Conservation (phyloP, 1,140 invertebrate species). For the Plodia interpunctella region DNA sequence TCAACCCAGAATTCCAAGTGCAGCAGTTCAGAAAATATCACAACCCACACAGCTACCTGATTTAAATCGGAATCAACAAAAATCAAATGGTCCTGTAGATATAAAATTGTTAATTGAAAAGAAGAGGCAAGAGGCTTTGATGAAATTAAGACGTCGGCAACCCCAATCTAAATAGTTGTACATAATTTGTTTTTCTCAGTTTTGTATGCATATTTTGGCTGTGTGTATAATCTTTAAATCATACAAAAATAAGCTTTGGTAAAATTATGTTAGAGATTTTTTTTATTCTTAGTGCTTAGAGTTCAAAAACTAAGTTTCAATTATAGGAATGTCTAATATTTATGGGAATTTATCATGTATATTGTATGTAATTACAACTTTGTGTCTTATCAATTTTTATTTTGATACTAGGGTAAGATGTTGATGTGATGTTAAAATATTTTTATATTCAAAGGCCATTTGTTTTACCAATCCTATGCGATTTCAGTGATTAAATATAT, state of each 20-base stretch:
- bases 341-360: neutral
- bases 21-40: conserved; percentile 3
- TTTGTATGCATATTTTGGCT: too few species aligned
- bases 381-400: neutral
- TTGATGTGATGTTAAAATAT: neutral
- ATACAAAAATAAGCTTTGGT: too few species aligned
- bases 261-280: too few species aligned
- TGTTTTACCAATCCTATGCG: neutral
- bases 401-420: neutral
- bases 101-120: conserved; percentile 57
- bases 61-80: conserved; percentile 9
- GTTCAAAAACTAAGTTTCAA: neutral
- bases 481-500: conserved; percentile 1
- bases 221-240: too few species aligned
- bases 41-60: neutral
- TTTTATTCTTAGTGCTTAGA: too few species aligned
- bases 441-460: neutral
- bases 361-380: neutral
- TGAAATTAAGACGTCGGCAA: conserved; percentile 54
- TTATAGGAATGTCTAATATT: neutral
- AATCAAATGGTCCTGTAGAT: conserved; percentile 27
- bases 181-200: too few species aligned
- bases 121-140: conserved; percentile 65
- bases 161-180: conserved; percentile 14
- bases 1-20: conserved; percentile 36